Percentiles rank a stretch among this genome's conserved stretches.
These are phyloP conservation scores for Smutsia temminckii DNA, from an alignment of 2,797 vertebrate genomes.

Conservation along the genomic window DNA sequence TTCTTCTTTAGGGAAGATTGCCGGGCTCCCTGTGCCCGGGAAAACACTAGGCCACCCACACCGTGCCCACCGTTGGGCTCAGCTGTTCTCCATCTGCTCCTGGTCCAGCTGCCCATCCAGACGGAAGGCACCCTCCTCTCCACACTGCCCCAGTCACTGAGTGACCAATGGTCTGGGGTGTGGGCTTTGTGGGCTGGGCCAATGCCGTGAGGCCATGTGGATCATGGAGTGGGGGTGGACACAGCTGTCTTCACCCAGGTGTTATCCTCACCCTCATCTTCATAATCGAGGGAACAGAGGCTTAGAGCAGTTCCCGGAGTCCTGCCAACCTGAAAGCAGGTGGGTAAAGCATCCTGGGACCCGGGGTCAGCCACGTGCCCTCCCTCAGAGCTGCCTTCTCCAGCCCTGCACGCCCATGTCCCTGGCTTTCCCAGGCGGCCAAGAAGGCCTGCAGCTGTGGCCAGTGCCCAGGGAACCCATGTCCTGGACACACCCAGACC, in stretches of 20 bases:
- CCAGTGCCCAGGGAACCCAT: no score
- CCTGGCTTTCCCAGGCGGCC: no score
- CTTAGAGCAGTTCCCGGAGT: conserved; percentile 89
- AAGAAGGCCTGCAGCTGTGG: no score
- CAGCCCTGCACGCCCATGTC: no score
- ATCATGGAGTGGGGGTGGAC: conserved; percentile 83
- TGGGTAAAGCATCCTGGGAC: no score
- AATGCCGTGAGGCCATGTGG: conserved; percentile 81
- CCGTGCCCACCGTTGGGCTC: conserved; percentile 32
- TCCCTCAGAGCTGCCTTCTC: no score
- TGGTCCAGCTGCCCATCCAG: conserved; percentile 85
- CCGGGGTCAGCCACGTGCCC: no score
- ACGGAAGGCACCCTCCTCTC: conserved; percentile 83
- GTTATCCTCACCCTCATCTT: conserved; percentile 79
- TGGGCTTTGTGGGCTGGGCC: conserved; percentile 81
- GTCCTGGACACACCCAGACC: no score
- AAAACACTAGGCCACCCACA: not conserved
- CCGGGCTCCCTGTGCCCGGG: not conserved
- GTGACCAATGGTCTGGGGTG: conserved; percentile 1
- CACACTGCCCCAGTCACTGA: conserved; percentile 83
- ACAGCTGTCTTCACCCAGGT: conserved; percentile 84
- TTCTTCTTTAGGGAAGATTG: conserved; percentile 81
- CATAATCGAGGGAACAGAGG: conserved; percentile 87
- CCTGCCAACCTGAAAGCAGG: conserved; percentile 78
- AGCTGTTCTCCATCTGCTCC: conserved; percentile 88